phyloP scores from a whole-genome alignment of 2,797 vertebrate species.

The Zonotrichia albicollis region DNA sequence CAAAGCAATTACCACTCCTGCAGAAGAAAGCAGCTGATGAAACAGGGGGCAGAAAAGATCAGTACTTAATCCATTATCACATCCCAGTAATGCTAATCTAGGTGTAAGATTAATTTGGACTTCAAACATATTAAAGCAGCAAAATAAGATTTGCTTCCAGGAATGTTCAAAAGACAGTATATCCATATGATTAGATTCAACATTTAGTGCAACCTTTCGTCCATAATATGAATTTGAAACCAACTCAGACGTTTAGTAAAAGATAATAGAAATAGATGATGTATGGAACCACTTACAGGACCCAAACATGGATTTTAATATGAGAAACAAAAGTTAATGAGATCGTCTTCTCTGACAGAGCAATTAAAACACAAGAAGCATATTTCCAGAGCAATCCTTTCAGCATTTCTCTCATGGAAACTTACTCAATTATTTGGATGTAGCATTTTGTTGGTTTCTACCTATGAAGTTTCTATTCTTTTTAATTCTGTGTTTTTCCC shows the following conservation, averaged over 20 bases:
- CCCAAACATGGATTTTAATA: background rate
- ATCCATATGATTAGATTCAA: constrained; percentile 11
- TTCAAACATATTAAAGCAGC: constrained; percentile 62
- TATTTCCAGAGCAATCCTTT: background rate
- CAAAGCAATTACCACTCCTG: constrained; percentile 69
- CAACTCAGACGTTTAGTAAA: background rate
- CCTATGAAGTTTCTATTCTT: background rate
- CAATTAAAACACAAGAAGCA: background rate
- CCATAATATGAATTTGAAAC: background rate
- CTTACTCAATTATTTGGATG: background rate
- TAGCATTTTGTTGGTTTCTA: background rate
- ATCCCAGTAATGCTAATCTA: constrained; percentile 66
- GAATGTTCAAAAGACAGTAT: constrained; percentile 41
- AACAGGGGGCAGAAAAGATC: constrained; percentile 60
- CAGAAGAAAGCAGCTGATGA: constrained; percentile 60
- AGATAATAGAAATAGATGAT: background rate
- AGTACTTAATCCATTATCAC: constrained; percentile 69
- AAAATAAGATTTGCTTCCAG: constrained; percentile 55
- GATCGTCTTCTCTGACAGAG: background rate
- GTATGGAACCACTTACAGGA: background rate
- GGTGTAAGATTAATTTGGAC: constrained; percentile 66
- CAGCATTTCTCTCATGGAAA: background rate
- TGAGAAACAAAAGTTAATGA: background rate
- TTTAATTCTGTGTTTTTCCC: background rate
- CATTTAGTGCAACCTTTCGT: background rate